Conservation (phyloP, 2,797 vertebrate species). For the Picus viridis region DNA sequence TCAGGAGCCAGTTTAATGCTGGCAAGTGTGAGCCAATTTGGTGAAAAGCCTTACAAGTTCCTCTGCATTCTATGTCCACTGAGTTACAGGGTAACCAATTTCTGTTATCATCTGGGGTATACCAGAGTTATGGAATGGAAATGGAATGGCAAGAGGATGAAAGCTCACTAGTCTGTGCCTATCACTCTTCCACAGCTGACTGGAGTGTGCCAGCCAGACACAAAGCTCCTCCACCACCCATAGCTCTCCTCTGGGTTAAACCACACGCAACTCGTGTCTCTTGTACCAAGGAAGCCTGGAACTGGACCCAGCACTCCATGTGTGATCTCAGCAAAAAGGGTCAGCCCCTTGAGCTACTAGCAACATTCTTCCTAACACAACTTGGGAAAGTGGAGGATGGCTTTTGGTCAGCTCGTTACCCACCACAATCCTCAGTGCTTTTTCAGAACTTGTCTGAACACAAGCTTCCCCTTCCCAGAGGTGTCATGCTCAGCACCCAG, state of each 20-base stretch:
- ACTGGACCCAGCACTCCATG: rapidly evolving
- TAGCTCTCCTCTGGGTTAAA: background rate
- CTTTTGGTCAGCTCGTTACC: background rate
- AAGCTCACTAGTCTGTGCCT: background rate
- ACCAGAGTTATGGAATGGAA: background rate
- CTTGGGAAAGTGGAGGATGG: no score
- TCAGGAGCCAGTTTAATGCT: background rate
- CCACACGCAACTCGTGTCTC: rapidly evolving
- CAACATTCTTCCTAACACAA: background rate
- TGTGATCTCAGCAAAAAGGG: rapidly evolving
- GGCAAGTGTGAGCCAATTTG: background rate
- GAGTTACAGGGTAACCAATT: background rate
- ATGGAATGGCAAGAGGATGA: no score
- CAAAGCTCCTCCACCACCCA: background rate
- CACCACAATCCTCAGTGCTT: rapidly evolving
- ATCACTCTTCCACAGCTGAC: background rate
- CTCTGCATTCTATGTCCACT: background rate
- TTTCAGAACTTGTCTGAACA: background rate
- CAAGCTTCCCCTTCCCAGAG: background rate
- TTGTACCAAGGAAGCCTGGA: background rate
- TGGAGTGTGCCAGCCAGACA: rapidly evolving
- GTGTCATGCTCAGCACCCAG: background rate
- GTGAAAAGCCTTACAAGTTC: background rate
- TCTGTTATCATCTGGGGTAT: no score
- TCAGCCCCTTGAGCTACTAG: rapidly evolving